Conservation (phyloP, 2,113 vertebrate species). For the Syrrhaptes paradoxus region DNA sequence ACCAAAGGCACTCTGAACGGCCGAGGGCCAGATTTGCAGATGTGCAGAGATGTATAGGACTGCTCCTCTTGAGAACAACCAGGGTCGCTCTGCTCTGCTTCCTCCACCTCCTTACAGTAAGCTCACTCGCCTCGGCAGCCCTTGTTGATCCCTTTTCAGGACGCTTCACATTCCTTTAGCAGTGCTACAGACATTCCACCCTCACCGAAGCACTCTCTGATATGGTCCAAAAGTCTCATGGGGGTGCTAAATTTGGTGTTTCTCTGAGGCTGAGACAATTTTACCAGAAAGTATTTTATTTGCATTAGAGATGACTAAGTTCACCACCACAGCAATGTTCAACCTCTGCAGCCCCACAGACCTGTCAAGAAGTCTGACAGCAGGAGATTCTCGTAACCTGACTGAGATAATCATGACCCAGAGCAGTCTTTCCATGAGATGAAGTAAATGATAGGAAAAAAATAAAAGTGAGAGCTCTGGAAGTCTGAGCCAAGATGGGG, state of each 20-base stretch:
- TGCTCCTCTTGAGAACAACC: constrained; percentile 5
- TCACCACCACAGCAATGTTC: background rate
- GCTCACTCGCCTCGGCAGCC: background rate
- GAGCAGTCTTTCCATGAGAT: background rate
- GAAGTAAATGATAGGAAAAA: background rate
- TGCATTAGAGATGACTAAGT: constrained; percentile 33
- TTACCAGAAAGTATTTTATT: constrained; percentile 52
- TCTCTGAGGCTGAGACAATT: background rate
- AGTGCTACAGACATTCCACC: constrained; percentile 57
- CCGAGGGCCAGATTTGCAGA: background rate
- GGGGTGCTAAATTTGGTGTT: constrained; percentile 60
- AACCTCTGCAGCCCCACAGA: background rate
- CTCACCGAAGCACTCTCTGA: constrained; percentile 38
- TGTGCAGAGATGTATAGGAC: background rate
- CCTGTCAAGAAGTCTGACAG: background rate
- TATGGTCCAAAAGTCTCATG: constrained; percentile 29
- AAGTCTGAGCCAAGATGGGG: background rate
- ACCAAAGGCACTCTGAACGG: background rate
- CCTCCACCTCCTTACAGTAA: background rate
- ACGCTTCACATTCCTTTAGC: constrained; percentile 62
- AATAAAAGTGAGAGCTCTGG: background rate
- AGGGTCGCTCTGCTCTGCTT: background rate
- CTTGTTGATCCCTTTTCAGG: constrained; percentile 37
- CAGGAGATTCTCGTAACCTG: background rate
- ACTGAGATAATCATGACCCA: background rate